These are phyloP conservation scores for Beris chalybata DNA, from an alignment of 2,888 invertebrate species.

Conservation along the genomic window DNA sequence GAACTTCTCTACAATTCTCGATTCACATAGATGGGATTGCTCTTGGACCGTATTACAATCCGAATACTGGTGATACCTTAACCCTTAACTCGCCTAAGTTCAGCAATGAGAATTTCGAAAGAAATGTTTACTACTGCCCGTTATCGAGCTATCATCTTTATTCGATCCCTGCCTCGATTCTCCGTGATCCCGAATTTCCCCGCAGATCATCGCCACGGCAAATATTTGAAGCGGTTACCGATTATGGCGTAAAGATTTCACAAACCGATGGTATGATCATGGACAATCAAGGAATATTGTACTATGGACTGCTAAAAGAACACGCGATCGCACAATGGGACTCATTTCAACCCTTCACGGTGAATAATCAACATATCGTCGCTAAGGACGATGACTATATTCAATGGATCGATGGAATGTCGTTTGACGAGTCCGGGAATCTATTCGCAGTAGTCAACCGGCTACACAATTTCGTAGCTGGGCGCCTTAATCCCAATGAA, in stretches of 20 bases:
- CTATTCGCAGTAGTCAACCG: conserved; percentile 70
- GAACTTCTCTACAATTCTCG: conserved; percentile 61
- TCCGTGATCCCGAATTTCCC: conserved; percentile 61
- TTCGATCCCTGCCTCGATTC: conserved; percentile 64
- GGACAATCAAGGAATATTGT: conserved; percentile 69
- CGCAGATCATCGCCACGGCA: conserved; percentile 49
- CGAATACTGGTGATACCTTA: conserved; percentile 45
- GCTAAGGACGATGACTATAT: conserved; percentile 68
- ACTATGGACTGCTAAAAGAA: conserved; percentile 69
- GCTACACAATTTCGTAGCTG: conserved; percentile 67
- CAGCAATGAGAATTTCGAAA: conserved; percentile 43
- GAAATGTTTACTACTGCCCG: conserved; percentile 68
- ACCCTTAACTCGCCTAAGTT: conserved; percentile 41
- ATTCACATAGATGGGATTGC: conserved; percentile 73
- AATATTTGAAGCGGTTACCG: conserved; percentile 56
- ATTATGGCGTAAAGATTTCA: conserved; percentile 66
- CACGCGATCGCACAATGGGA: conserved; percentile 74
- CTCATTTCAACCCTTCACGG: conserved; percentile 60
- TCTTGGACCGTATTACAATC: conserved; percentile 63
- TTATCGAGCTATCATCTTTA: conserved; percentile 70
- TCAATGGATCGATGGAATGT: conserved; percentile 70
- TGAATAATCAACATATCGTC: conserved; percentile 64
- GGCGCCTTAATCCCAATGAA: conserved; percentile 61
- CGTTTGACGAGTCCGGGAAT: conserved; percentile 66
- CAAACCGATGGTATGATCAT: conserved; percentile 76